Percentiles rank a stretch among this genome's conserved stretches.
Evolutionary conservation across 2,888 invertebrate genomes (phyloP).

Genomic region (Drosophila conformis): DNA sequence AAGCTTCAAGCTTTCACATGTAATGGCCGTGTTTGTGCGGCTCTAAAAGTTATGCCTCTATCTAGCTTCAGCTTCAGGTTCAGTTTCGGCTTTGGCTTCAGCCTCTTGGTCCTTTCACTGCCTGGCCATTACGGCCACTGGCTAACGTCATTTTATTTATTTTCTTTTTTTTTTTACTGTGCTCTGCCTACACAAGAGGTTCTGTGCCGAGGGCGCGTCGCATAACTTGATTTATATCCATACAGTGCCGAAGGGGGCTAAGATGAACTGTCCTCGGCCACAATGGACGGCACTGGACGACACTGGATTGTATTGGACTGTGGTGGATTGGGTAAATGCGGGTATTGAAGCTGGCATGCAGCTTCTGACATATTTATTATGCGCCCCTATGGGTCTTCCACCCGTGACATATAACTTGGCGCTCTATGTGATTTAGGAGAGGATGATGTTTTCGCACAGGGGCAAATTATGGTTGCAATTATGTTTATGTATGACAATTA

Average conservation of each 20-base stretch:
- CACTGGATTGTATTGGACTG: constrained; percentile 3
- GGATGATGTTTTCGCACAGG: constrained; percentile 3
- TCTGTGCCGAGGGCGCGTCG: constrained; percentile 39
- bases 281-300: constrained; percentile 4
- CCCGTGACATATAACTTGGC: constrained; percentile 1
- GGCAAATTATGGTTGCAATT: not conserved
- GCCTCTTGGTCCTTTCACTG: constrained; percentile 6
- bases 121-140: constrained; percentile 22
- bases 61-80: constrained; percentile 13
- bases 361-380: constrained; percentile 43
- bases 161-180: not conserved
- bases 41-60: constrained; percentile 70
- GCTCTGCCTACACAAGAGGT: not conserved
- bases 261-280: constrained; percentile 14
- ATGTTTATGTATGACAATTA: constrained; percentile 2
- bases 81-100: constrained; percentile 1
- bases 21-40: constrained; percentile 72
- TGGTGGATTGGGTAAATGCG: constrained; percentile 29
- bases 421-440: constrained; percentile 14
- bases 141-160: constrained; percentile 50
- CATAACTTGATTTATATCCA: constrained; percentile 55
- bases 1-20: constrained; percentile 67
- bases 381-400: not conserved
- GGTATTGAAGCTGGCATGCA: constrained; percentile 22
- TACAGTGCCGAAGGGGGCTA: not conserved